Base-by-base conservation (phyloP, 1,140 invertebrate species). In the Calosoma granatense region DNA sequence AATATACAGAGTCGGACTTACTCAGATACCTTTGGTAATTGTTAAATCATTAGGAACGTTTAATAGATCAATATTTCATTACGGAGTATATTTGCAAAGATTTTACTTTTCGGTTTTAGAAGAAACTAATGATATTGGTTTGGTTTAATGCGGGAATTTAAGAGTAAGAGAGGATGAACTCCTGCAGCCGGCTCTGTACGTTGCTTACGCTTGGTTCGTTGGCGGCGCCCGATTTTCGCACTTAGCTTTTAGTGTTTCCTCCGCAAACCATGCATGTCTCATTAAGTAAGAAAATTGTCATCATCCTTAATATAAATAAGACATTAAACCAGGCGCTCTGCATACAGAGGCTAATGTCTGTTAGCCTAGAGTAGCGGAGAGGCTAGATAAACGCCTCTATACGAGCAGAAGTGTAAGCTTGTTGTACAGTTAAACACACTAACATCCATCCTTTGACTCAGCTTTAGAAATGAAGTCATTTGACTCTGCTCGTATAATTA, bases 201-300 rank as follows among this genome's bases (percentile, higher is more conserved):
- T 47, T 12, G 41, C 15, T 12, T 47, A 47, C 9, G 4, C 17
- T 11, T 17, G 4, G 4, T 4, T 11, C 41, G 17, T 4, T 11
- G 6, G 9, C 41, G 15, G 3, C 17, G 41, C n/a, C 17, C 41
- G 41, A 47, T 9, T 4, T 47, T 47, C 17, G 15, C 41, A 36
- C 26, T 36, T 36, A 36, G 17, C 41, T 9, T 17, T 17, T 47
- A 17, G 15, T 17, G 15, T 47, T 47, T 47, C 15, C 41, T 6
- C 17, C 3, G 41, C 15, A 47, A 47, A 47, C 41, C 41, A 47
- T 47, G 41, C 41, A 47, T 47, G 41, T 11, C 41, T 47, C 41
- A 47, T 47, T 47, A 47, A 47, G 3, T 17, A 17, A 47, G 41
- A 47, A 47, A 47, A 47, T 47, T 47, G 41, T 47, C 41, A 47